These are phyloP conservation scores for Atta cephalotes DNA, from an alignment of 1,140 invertebrate genomes.

Conservation along the genomic window DNA sequence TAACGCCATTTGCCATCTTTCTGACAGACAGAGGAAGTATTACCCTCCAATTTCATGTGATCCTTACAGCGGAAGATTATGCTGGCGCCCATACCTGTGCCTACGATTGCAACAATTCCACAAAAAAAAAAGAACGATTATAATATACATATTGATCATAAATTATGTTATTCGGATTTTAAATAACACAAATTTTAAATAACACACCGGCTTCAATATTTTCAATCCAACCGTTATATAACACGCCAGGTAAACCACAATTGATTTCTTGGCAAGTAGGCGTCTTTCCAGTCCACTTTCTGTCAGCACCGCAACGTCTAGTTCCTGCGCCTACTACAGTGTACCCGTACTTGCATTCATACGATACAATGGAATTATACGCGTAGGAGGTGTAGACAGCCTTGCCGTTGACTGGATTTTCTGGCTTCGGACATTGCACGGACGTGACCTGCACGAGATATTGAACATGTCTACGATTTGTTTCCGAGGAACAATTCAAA, in stretches of 20 bases:
- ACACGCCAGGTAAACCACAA: slow-evolving; percentile 95
- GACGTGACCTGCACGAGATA: slow-evolving; percentile 89
- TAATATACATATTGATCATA: not conserved
- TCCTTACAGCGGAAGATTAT: slow-evolving; percentile 98
- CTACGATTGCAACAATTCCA: slow-evolving; percentile 80
- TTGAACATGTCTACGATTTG: not conserved
- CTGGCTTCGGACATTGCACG: slow-evolving; percentile 95
- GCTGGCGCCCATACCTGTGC: slow-evolving; percentile 95
- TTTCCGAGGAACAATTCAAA: not conserved
- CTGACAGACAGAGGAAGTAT: slow-evolving; percentile 95
- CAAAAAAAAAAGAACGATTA: not conserved
- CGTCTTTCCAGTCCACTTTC: slow-evolving; percentile 95
- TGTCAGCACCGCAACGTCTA: slow-evolving; percentile 95
- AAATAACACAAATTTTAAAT: slow-evolving; percentile 64
- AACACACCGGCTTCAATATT: slow-evolving; percentile 91
- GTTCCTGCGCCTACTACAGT: slow-evolving; percentile 95
- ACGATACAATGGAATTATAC: slow-evolving; percentile 97
- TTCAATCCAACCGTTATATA: slow-evolving; percentile 98
- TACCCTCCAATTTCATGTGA: slow-evolving; percentile 96
- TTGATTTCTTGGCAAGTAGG: slow-evolving; percentile 98
- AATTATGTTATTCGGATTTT: not conserved
- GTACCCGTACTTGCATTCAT: slow-evolving; percentile 97
- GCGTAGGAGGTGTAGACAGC: slow-evolving; percentile 96
- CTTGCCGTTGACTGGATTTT: slow-evolving; percentile 95
- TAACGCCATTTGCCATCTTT: slow-evolving; percentile 97